Evolutionary conservation across 2,113 vertebrate genomes (phyloP).

Genomic region (Oncorhynchus kisutch): DNA sequence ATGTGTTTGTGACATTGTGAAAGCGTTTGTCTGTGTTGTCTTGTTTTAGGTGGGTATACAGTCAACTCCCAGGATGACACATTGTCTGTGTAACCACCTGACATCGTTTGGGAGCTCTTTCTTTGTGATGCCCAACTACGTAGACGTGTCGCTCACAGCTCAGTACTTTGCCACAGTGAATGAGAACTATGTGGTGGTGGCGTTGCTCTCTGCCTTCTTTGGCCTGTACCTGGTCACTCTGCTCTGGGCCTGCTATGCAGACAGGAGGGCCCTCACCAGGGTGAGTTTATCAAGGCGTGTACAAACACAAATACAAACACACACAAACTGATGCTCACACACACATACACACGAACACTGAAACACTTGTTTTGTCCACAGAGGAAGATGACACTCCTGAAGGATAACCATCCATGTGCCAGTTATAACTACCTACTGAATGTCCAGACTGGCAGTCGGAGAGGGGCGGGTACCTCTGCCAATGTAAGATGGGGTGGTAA

Average conservation of each 20-base stretch:
- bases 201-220: slow-evolving; percentile 73
- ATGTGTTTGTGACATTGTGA: not conserved
- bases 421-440: slow-evolving; percentile 76
- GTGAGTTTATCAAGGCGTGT: slow-evolving; percentile 50
- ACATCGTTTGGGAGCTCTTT: slow-evolving; percentile 79
- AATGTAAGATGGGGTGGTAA: slow-evolving; percentile 59
- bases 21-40: not conserved
- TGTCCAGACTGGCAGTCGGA: slow-evolving; percentile 77
- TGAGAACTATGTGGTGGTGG: slow-evolving; percentile 78
- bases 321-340: not conserved
- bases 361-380: slow-evolving; percentile 35
- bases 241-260: slow-evolving; percentile 77
- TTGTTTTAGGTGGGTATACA: slow-evolving; percentile 72
- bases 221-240: slow-evolving; percentile 72
- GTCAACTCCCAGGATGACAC: slow-evolving; percentile 57
- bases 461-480: slow-evolving; percentile 75
- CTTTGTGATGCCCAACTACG: slow-evolving; percentile 77
- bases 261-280: slow-evolving; percentile 73
- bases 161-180: slow-evolving; percentile 70
- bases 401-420: slow-evolving; percentile 75
- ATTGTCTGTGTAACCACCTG: slow-evolving; percentile 83
- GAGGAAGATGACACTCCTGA: slow-evolving; percentile 80
- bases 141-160: slow-evolving; percentile 70
- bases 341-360: not conserved
- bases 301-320: not conserved